Evolutionary conservation across 2,113 vertebrate species (phyloP), one percentile per base, ranked within the genome.

Genomic region (Trinectes maculatus): DNA sequence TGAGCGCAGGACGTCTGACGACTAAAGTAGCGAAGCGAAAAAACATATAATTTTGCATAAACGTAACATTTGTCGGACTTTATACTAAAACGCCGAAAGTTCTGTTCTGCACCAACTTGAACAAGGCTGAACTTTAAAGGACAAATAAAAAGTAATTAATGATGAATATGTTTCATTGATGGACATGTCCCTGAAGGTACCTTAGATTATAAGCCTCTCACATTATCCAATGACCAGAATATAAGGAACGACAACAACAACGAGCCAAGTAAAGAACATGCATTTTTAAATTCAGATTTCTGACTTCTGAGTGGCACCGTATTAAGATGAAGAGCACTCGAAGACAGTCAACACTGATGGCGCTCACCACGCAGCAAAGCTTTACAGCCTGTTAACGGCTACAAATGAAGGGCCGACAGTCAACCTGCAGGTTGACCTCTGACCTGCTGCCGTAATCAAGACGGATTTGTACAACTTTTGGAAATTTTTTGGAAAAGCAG

Each of bases 311-410:
- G 21, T 12, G 11, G 26, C 9, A n/a, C 37, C 40, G 3, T 16
- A 59, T 74, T 52, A 39, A 47, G 39, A 80, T 51, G 47, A 74
- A 66, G 53, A 64, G 36, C 65, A 59, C 70, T 76, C 26, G 18
- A 40, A 76, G 66, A 56, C 25, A 33, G 37, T 18, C 56, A 67
- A 62, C 60, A 42, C 33, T 48, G 64, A 72, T 25, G 4, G 22
- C 55, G 37, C 58, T 83, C 24, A 47, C 65, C 47, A 47, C 16
- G 26, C 24, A 9, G 55, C 13, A 31, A 65, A 65, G 73, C 79
- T 79, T 80, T 80, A 69, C 64, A 69, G 56, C 60, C 21, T 2
- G 4, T 51, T 78, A 68, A 75, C 71, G 56, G 63, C 26, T 19
- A 44, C 26, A 29, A 24, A 33, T 60, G 60, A 80, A 74, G 36